Evolutionary conservation across 2,888 invertebrate species (phyloP).

Genomic region (Mythimna loreyi): DNA sequence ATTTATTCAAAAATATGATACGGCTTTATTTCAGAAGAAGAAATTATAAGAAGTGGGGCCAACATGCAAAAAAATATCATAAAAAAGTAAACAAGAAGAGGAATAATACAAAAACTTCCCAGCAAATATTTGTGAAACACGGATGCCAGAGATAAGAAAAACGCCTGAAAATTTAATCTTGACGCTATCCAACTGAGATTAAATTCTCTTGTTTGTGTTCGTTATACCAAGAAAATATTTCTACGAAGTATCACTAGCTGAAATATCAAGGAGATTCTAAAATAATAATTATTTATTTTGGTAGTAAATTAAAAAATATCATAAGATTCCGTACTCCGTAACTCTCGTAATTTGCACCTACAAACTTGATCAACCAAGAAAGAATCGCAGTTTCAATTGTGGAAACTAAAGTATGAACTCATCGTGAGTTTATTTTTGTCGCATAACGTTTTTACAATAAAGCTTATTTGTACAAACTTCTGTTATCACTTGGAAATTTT

Average conservation of each 20-base stretch:
- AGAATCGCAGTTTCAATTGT: slow-evolving; percentile 19
- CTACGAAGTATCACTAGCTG: neutral
- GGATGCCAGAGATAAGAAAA: slow-evolving; percentile 74
- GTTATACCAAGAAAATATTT: slow-evolving; percentile 26
- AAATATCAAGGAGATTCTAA: neutral
- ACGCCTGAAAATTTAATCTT: slow-evolving; percentile 77
- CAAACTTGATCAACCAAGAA: slow-evolving; percentile 26
- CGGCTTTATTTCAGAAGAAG: neutral
- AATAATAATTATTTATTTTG: neutral
- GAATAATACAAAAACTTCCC: slow-evolving; percentile 59
- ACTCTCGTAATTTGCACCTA: neutral
- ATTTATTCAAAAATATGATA: neutral
- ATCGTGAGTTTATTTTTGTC: neutral
- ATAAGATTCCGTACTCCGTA: neutral
- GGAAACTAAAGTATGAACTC: neutral
- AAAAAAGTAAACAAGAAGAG: slow-evolving; percentile 21
- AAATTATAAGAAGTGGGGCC: neutral
- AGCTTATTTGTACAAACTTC: too few species aligned
- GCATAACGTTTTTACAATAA: too few species aligned
- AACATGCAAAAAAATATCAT: slow-evolving; percentile 8
- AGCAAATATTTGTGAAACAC: slow-evolving; percentile 75
- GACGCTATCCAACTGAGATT: slow-evolving; percentile 74
- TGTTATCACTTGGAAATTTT: neutral
- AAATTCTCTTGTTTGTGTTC: slow-evolving; percentile 71
- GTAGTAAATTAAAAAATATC: neutral